Evolutionary conservation across 2,888 invertebrate genomes (phyloP).

Genomic region (Caenorhabditis panamensis): DNA sequence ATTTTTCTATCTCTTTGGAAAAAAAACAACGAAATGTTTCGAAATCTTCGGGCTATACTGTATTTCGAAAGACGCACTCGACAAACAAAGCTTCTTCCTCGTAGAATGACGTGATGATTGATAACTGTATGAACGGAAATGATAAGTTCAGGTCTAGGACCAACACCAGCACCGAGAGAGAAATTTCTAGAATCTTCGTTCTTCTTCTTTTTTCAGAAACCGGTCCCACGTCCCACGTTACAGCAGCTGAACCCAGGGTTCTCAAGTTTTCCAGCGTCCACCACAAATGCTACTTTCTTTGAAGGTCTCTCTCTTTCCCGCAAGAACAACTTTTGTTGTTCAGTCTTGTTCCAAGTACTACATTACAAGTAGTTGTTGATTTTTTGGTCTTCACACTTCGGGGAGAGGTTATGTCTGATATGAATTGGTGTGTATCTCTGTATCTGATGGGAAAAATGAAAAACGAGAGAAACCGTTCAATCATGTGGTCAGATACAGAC

Average conservation of each 20-base stretch:
- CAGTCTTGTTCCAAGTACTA: constrained; percentile 26
- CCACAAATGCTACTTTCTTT: no score
- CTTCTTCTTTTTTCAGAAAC: constrained; percentile 26
- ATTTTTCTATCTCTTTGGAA: background rate
- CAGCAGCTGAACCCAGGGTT: constrained; percentile 42
- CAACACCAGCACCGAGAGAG: background rate
- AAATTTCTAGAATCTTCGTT: constrained; percentile 39
- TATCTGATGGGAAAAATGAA: background rate
- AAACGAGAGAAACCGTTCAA: constrained; percentile 51
- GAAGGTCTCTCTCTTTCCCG: constrained; percentile 3
- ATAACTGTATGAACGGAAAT: constrained; percentile 20
- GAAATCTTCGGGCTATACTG: background rate
- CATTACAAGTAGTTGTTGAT: constrained; percentile 34
- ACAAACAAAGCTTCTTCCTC: constrained; percentile 3
- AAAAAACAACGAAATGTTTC: background rate
- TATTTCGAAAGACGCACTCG: background rate
- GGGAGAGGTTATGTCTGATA: background rate
- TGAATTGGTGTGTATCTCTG: background rate
- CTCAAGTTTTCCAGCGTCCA: constrained; percentile 23
- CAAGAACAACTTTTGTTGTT: no score
- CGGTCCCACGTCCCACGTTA: constrained; percentile 31
- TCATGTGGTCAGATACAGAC: constrained; percentile 39
- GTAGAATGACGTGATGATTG: constrained; percentile 18
- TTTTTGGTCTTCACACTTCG: constrained; percentile 41
- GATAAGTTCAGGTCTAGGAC: background rate